Base-by-base conservation (phyloP, 2,113 vertebrate species). In the Lepisosteus osseus region DNA sequence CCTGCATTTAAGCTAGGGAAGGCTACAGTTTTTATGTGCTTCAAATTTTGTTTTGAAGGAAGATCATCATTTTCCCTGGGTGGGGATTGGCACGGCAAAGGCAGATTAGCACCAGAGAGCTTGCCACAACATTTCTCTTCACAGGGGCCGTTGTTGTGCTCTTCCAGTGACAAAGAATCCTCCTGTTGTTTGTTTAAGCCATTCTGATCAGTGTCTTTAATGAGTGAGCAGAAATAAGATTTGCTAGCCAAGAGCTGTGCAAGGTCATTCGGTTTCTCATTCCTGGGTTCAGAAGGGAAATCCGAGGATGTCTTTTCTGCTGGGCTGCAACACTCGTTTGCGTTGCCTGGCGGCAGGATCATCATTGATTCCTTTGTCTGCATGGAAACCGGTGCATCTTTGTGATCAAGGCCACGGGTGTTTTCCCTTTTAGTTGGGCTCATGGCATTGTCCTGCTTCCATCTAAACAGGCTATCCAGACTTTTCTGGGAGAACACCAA, bases 401-500 rank as follows among this genome's bases (percentile, higher is more conserved):
- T 55, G 59, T 54, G 66, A 40, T 57, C 63, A 42, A 47, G 44
- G 61, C 73, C 57, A 3, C 41, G 57, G 0, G 74, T 78, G 75
- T 73, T 81, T 79, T 77, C 77, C 76, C 72, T 74, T 56, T 71
- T 62, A 76, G 62, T 69, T 80, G 86, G 81, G 77, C 89, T 88
- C 12, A 84, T 77, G 51, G 90, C 86, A 74, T 87, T 86, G 76
- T 89, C 78, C 14, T 81, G 85, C 78, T 86, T 88, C 89, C 92
- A 93, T 78, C 89, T 92, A 0, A 90, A 82, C 42, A 90, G 82
- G 11, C 83, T 72, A 29, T 91, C 90, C 0, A 90, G 80, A 72
- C 88, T 88, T 67, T 84, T 86, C 76, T 91, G 90, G 61, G 93
- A 93, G 54, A 92, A 86, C 29, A 92, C 84, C 77, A 94, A 80